Evolutionary conservation across 64 coral and sea anemone species (phyloP).

Genomic region (Cladopsammia gracilis): DNA sequence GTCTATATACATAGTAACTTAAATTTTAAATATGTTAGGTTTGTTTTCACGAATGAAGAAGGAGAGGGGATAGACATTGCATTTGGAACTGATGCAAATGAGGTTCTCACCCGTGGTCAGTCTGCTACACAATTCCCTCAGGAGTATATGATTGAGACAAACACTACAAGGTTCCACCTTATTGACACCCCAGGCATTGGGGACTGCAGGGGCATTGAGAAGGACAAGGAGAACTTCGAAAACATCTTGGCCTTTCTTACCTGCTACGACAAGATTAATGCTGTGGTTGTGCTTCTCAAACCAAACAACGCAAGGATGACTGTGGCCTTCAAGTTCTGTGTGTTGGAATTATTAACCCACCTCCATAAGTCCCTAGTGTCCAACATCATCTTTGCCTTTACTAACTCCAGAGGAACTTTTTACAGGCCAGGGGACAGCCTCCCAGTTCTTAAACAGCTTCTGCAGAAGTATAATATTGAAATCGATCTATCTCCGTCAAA

Average conservation of each 20-base stretch:
- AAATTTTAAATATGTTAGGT: not conserved
- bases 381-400: conserved; percentile 51
- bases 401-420: conserved; percentile 45
- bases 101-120: conserved; percentile 8
- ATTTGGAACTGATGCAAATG: conserved; percentile 23
- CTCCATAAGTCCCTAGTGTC: conserved; percentile 43
- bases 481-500: conserved; percentile 20
- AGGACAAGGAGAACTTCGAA: conserved; percentile 42
- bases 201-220: conserved; percentile 19
- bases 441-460: conserved; percentile 20
- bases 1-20: not conserved
- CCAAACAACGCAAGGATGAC: conserved; percentile 51
- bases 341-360: conserved; percentile 24
- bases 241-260: conserved; percentile 49
- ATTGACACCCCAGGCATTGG: conserved; percentile 52
- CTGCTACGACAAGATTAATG: conserved; percentile 28
- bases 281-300: conserved; percentile 36
- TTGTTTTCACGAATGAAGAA: conserved; percentile 20
- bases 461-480: not conserved
- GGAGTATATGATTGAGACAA: conserved; percentile 5
- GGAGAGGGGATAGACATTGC: not conserved
- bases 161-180: conserved; percentile 25
- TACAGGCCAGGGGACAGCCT: conserved; percentile 31
- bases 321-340: conserved; percentile 37
- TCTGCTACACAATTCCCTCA: conserved; percentile 29